Conservation (phyloP, 2,113 vertebrate species). For the Taurulus bubalis region DNA sequence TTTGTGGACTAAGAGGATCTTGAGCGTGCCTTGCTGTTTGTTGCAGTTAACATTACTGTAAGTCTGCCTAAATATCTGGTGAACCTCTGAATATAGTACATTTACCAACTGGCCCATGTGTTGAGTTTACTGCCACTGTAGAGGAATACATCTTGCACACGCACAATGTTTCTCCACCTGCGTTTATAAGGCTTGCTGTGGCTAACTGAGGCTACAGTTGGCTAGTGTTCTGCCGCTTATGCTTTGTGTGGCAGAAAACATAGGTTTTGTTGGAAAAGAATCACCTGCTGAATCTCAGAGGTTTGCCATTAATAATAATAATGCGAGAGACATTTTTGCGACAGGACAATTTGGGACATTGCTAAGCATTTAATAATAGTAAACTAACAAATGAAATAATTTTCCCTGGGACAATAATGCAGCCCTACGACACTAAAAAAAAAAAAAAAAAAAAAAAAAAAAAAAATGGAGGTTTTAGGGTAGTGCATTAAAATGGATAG, state of each 20-base stretch:
- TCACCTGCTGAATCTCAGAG: not conserved
- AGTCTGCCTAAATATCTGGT: not conserved
- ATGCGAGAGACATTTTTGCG: constrained; percentile 5
- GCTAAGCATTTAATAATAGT: constrained; percentile 29
- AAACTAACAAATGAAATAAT: constrained; percentile 16
- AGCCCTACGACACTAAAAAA: not conserved
- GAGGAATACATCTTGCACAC: too few relatives aligned
- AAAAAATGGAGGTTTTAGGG: constrained; percentile 12
- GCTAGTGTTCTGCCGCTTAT: not conserved
- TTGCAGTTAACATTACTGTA: not conserved
- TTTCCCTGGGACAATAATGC: constrained; percentile 17
- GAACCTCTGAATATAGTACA: not conserved
- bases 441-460: too few relatives aligned
- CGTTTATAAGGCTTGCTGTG: not conserved
- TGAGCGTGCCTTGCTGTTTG: not conserved
- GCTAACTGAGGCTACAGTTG: not conserved
- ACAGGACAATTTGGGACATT: not conserved
- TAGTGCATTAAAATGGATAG: constrained; percentile 38
- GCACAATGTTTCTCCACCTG: too few relatives aligned
- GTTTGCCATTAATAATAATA: constrained; percentile 5
- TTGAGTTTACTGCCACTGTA: not conserved
- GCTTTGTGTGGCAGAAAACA: not conserved
- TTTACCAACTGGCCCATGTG: not conserved
- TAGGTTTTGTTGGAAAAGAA: not conserved
- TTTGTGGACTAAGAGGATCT: too few relatives aligned